These are phyloP conservation scores for Amphiprion ocellaris DNA, from an alignment of 2,113 vertebrate species.

Conservation along the genomic window DNA sequence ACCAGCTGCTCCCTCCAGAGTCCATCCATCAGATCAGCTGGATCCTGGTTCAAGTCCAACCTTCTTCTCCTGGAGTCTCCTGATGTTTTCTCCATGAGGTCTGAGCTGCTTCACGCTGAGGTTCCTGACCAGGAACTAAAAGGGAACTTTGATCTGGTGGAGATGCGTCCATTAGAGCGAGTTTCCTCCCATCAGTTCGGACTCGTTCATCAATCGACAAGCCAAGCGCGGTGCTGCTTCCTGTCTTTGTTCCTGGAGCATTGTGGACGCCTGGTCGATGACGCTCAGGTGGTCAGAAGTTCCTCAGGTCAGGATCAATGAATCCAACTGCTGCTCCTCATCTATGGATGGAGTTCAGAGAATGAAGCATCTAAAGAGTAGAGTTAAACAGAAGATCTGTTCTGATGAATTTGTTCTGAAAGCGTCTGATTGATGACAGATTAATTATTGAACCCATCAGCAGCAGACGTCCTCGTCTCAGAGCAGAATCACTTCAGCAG, in stretches of 20 bases:
- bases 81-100: no score
- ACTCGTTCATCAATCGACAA: slow-evolving; percentile 68
- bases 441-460: not conserved
- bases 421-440: not conserved
- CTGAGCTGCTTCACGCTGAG: no score
- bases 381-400: not conserved
- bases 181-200: slow-evolving; percentile 63
- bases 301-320: slow-evolving; percentile 8
- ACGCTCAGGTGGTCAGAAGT: slow-evolving; percentile 8
- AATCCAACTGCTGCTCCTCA: not conserved
- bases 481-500: not conserved
- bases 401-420: not conserved
- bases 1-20: no score
- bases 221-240: slow-evolving; percentile 3
- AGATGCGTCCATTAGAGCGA: slow-evolving; percentile 69
- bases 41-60: no score
- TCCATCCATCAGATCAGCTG: no score
- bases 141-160: slow-evolving; percentile 63
- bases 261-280: slow-evolving; percentile 4
- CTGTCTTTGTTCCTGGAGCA: slow-evolving; percentile 8
- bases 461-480: not conserved
- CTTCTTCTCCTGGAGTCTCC: no score
- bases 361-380: not conserved
- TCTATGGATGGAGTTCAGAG: no score
- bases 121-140: slow-evolving; percentile 44